Percentiles rank a stretch among this genome's conserved stretches.
Conservation (phyloP, 2,797 vertebrate species). For the Rhynchotus rufescens region DNA sequence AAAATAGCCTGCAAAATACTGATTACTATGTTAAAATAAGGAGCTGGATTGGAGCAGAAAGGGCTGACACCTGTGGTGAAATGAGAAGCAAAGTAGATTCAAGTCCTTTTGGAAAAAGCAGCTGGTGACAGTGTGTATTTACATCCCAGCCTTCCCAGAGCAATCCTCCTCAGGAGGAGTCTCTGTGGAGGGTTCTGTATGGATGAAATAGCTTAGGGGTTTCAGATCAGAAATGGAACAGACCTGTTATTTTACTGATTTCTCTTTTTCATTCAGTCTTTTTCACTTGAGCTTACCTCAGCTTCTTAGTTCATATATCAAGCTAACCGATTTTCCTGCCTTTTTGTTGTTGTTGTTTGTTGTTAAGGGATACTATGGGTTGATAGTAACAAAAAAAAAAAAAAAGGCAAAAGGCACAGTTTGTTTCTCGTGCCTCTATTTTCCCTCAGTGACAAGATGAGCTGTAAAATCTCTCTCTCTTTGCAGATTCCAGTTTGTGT, state of each 20-base stretch:
- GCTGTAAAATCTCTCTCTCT: constrained; percentile 25
- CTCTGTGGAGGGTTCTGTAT: background rate
- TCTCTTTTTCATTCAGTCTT: background rate
- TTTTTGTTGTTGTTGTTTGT: background rate
- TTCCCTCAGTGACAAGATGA: constrained; percentile 8
- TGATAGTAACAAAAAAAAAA: background rate
- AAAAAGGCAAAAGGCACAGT: background rate
- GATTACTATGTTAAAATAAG: background rate
- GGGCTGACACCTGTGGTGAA: background rate
- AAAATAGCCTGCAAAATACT: background rate
- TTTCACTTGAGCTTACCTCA: constrained; percentile 4
- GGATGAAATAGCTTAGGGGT: background rate
- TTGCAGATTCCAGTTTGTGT: constrained; percentile 60
- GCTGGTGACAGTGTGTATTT: background rate
- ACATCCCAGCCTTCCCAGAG: constrained; percentile 2
- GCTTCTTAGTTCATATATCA: background rate
- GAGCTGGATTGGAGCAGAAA: background rate
- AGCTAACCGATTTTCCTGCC: background rate
- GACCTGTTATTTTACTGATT: background rate
- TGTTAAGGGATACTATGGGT: background rate
- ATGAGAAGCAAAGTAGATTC: background rate
- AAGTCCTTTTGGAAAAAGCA: background rate
- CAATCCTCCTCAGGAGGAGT: background rate
- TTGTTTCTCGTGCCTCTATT: constrained; percentile 31
- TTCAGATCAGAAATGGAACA: constrained; percentile 3